Evolutionary conservation across 2,113 vertebrate species (phyloP).

Genomic region (Heliornis fulica): DNA sequence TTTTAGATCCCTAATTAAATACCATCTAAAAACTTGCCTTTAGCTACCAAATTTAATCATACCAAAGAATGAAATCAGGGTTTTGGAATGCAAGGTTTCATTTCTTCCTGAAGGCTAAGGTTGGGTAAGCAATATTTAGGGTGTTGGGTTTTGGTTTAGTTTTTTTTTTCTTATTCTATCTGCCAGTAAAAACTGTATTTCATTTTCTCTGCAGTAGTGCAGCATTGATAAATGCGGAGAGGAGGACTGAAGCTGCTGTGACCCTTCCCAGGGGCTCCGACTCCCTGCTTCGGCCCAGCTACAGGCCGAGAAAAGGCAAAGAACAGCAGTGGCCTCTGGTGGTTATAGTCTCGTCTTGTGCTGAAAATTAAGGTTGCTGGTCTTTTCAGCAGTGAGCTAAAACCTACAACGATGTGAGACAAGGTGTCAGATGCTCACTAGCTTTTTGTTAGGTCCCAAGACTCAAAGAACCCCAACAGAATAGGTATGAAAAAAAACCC

Average conservation of each 20-base stretch:
- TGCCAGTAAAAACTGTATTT: background rate
- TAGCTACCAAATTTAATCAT: background rate
- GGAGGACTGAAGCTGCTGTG: background rate
- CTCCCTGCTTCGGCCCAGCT: background rate
- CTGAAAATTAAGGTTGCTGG: background rate
- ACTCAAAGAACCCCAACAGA: background rate
- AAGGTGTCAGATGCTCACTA: background rate
- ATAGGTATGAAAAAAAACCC: background rate
- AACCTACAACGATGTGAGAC: background rate
- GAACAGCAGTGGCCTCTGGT: constrained; percentile 58
- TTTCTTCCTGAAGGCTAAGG: constrained; percentile 7
- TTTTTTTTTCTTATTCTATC: background rate
- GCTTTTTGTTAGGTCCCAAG: background rate
- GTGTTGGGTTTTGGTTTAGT: no score
- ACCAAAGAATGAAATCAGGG: background rate
- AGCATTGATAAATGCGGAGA: background rate
- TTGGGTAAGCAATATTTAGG: background rate
- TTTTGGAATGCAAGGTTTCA: background rate
- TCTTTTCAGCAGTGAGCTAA: background rate
- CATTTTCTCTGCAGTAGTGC: background rate
- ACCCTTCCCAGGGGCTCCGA: background rate
- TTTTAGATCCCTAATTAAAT: background rate
- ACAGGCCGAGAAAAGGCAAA: background rate
- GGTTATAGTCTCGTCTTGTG: background rate
- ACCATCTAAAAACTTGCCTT: background rate